Evolutionary conservation across 2,797 vertebrate genomes (phyloP).

Genomic region (Manis pentadactyla): DNA sequence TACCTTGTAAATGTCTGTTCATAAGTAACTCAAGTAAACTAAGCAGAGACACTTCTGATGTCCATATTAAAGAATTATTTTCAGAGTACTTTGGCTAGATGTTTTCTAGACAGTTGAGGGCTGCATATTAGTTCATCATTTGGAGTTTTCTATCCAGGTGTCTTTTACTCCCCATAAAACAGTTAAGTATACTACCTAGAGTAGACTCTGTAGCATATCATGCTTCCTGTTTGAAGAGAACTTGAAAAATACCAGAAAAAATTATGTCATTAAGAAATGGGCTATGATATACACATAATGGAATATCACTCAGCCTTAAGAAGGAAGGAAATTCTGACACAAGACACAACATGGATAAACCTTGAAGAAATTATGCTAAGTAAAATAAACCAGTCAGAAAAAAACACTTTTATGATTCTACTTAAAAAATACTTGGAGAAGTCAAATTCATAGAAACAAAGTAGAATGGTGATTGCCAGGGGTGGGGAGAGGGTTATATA

Average conservation of each 20-base stretch:
- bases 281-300: background rate
- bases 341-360: background rate
- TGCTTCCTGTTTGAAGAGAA: background rate
- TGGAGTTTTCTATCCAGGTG: background rate
- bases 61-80: background rate
- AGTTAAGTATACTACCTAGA: background rate
- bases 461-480: background rate
- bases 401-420: background rate
- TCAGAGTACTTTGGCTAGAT: background rate
- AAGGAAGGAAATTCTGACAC: background rate
- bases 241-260: background rate
- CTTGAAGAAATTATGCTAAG: background rate
- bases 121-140: background rate
- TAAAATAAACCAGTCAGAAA: background rate
- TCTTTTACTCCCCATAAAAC: background rate
- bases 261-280: background rate
- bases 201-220: background rate
- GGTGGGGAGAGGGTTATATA: background rate
- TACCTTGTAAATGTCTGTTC: background rate
- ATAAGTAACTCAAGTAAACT: background rate
- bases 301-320: background rate
- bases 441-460: background rate
- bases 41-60: background rate
- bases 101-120: background rate
- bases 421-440: background rate